Base-by-base conservation (phyloP, 2,888 invertebrate species). In the Piscicola geometra region DNA sequence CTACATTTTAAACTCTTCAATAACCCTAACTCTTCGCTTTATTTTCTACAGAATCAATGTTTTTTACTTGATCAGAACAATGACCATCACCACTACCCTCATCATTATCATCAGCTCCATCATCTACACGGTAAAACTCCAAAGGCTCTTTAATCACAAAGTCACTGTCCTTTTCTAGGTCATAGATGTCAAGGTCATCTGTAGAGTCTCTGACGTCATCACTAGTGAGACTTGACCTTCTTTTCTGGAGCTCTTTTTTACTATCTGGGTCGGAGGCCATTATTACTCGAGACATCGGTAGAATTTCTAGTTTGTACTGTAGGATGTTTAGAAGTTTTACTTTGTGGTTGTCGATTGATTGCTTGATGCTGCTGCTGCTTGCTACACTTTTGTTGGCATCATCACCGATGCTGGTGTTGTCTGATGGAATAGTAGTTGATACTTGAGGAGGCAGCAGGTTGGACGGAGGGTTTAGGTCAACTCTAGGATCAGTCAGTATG, bases 291-390 rank as follows among this genome's bases (percentile, higher is more conserved):
- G 67, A 25, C 5, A 33, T 67, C 5, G 67, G 32, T 5, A 25
- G 15, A 35, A 50, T 56, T 33, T 73, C 73, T 15, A 73, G 28
- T 28, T 47, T 50, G 64, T 73, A 73, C 41, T 64, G 64, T 18
- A 73, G 60, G 1, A 64, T 3, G 33, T 73, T 73, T n/a, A 73
- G 36, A 0, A 60, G n/a, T 1, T 1, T 33, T 5, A 73, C 1
- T 52, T 73, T 73, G 64, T 73, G 30, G 0, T 25, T 18, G 9
- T 52, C 32, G 5, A 9, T 21, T 21, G 3, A 25, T 1, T 12
- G 1, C 50, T 50, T 56, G 21, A 15, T 47, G n/a, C n/a, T 21
- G 5, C n/a, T 5, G 3, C 25, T 56, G 21, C n/a, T 56, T 56
- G 60, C n/a, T 5, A 18, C 25, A 5, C 5, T 5, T 5, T 56